Evolutionary conservation across 2,888 invertebrate species (phyloP).

Genomic region (Callyntrura sp.): DNA sequence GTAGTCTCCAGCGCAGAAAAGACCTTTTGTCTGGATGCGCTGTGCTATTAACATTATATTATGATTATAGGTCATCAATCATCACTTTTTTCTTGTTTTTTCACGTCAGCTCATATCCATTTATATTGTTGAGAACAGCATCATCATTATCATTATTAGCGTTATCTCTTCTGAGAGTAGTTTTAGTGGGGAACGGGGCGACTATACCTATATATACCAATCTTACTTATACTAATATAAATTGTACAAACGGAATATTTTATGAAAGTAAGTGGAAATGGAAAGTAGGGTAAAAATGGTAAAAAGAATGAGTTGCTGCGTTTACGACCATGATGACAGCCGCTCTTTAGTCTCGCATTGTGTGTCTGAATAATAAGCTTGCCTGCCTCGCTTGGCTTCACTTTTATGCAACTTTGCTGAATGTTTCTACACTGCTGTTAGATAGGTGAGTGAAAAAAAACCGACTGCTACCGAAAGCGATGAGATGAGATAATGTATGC

Average conservation of each 20-base stretch:
- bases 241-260: constrained; percentile 21
- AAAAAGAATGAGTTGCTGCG: constrained; percentile 41
- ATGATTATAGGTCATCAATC: constrained; percentile 74
- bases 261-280: constrained; percentile 46
- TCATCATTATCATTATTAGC: constrained; percentile 13
- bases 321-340: constrained; percentile 27
- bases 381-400: constrained; percentile 3
- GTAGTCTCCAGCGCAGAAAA: constrained; percentile 16
- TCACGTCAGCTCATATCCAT: constrained; percentile 65
- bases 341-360: background rate
- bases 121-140: constrained; percentile 51
- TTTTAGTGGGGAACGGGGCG: background rate
- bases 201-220: background rate
- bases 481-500: constrained; percentile 72
- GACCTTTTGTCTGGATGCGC: constrained; percentile 30
- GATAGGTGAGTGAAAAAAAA: background rate
- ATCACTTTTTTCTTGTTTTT: constrained; percentile 69
- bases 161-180: background rate
- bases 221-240: too few species aligned
- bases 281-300: constrained; percentile 49
- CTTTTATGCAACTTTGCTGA: too few species aligned
- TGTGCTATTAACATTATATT: constrained; percentile 67
- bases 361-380: background rate
- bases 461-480: constrained; percentile 15
- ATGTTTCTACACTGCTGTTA: background rate